These are phyloP conservation scores for Xyrauchen texanus DNA, from an alignment of 2,113 vertebrate genomes.

Conservation along the genomic window DNA sequence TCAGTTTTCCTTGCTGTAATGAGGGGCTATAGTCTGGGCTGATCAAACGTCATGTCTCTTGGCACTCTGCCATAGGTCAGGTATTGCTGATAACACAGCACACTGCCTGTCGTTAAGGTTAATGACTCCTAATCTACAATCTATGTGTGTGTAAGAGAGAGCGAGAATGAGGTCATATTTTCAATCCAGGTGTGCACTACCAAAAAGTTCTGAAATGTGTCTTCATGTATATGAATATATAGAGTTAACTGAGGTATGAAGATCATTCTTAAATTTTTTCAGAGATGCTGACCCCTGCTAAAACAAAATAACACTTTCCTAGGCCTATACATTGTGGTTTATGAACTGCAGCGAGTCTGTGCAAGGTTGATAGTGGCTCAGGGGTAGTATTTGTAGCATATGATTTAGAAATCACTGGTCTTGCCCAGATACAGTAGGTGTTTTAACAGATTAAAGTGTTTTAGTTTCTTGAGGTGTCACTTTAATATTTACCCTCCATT, in stretches of 20 bases:
- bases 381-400: background rate
- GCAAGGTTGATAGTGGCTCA: background rate
- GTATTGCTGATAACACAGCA: conserved; percentile 26
- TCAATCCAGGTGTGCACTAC: conserved; percentile 46
- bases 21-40: conserved; percentile 50
- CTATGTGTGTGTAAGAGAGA: conserved; percentile 35
- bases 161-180: conserved; percentile 53
- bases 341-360: background rate
- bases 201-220: conserved; percentile 46
- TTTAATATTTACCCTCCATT: background rate
- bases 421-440: too few relatives aligned
- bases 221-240: conserved; percentile 37
- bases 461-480: background rate
- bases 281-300: conserved; percentile 18
- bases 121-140: conserved; percentile 55
- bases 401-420: background rate
- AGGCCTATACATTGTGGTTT: background rate
- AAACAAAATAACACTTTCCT: conserved; percentile 17
- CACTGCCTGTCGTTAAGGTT: conserved; percentile 52
- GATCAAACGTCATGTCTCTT: conserved; percentile 55
- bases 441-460: background rate
- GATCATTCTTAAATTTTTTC: conserved; percentile 25
- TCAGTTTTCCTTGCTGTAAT: conserved; percentile 12
- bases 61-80: conserved; percentile 36
- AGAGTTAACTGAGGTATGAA: background rate